Base-by-base conservation (phyloP, 2,113 vertebrate genomes). In the Athene cunicularia region DNA sequence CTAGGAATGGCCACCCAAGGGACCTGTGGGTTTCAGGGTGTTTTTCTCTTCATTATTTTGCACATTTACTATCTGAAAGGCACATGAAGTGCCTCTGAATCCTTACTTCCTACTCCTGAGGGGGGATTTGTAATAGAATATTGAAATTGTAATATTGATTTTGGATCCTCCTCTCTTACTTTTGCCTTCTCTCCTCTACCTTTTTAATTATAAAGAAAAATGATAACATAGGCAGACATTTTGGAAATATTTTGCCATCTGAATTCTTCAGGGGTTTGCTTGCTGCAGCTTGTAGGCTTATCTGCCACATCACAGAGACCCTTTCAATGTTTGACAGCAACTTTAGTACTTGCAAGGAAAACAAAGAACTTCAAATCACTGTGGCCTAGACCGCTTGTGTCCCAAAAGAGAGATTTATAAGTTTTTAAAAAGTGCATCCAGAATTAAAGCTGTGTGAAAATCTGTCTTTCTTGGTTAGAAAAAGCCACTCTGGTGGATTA, bases 301-400 rank as follows among this genome's bases (percentile, higher is more conserved):
- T 91, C 83, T 94, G 45, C 43, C 32, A 41, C 88, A 93, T 95
- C 95, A 79, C 68, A 95, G 68, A 84, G 37, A 90, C 49, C 23
- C 55, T 81, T 95, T 76, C 60, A 88, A 22, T 74, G 30, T 86
- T 75, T 86, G 72, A 92, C 73, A 87, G 32, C 41, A 88, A 86
- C 37, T 90, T 86, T 67, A 90, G 41, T 12, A 35, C 26, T 96
- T 93, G 50, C 35, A 82, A 83, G 27, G 37, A 80, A 96, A 95
- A 89, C 53, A 87, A 90, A 81, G 41, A 62, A 71, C 37, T 91
- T 92, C 24, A 92, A 45, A 85, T 86, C 82, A 87, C 47, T 47
- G 9, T 63, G 86, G 66, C 35, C 87, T 76, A 68, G 41, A 50
- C 83, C 77, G 28, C 37, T 70, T 77, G 12, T 76, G 55, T 82